A percentile compares a stretch with the other conserved stretches of the same genome.
phyloP scores from a whole-genome alignment of 2,113 vertebrate genomes.

The Strix uralensis region DNA sequence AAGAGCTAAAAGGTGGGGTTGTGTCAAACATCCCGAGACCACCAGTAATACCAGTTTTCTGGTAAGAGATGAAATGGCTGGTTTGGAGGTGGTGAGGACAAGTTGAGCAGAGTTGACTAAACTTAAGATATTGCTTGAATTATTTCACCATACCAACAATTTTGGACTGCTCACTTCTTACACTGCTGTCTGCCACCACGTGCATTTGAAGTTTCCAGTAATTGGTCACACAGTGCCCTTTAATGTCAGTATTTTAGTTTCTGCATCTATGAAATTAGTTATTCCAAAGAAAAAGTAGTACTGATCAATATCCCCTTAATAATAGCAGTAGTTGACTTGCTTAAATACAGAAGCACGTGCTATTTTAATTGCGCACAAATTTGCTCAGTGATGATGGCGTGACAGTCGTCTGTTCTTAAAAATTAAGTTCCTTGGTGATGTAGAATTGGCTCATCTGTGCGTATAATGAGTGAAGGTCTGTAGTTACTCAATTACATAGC shows the following conservation, averaged over 20 bases:
- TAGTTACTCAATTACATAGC: not conserved
- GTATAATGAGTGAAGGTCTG: not conserved
- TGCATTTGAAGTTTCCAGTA: not conserved
- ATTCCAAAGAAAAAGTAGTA: not conserved
- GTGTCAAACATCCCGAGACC: fast-evolving
- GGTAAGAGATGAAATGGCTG: not conserved
- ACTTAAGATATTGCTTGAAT: not conserved
- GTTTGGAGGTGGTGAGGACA: not conserved
- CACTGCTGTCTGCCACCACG: not conserved
- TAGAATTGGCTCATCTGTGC: not conserved
- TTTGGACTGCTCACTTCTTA: not conserved
- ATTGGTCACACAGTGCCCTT: not conserved
- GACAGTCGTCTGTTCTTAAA: not conserved
- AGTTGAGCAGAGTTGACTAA: not conserved
- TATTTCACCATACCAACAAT: not conserved
- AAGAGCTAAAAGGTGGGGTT: not conserved
- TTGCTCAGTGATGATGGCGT: not conserved
- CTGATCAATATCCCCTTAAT: not conserved
- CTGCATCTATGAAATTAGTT: not conserved
- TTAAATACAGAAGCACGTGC: not conserved
- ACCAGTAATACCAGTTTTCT: fast-evolving
- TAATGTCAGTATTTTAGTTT: not conserved
- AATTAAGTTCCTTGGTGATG: not conserved
- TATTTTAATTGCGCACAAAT: not conserved
- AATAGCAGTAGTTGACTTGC: not conserved